Evolutionary conservation across 2,797 vertebrate species (phyloP), one percentile per base, ranked within the genome.

Genomic region (Sitta carolinensis): DNA sequence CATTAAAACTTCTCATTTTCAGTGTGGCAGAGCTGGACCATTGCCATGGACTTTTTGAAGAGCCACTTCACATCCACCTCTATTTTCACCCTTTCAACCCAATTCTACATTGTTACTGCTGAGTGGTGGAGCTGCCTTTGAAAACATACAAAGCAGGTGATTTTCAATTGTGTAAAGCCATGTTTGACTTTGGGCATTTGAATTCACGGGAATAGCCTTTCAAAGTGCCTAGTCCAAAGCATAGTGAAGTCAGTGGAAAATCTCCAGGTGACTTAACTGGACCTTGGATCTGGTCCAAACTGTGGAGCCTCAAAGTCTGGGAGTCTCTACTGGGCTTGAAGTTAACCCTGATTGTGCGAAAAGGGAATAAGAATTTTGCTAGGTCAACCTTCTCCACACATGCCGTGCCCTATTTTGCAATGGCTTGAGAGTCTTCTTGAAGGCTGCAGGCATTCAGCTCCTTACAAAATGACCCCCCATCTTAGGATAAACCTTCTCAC

Each of bases 131-230:
- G 70, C 67, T 86, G 87, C 93, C 73, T 96, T 95, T 94, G 79
- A 92, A 95, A 92, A 89, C 79, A 75, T 52, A 93, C 76, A 95
- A 94, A 94, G 87, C 90, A 93, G 94, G 92, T 96, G 87, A 88
- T 86, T 95, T 96, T 94, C 89, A 95, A 94, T 94, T 96, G 91
- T 96, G 63, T 91, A 79, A 91, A 94, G 63, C 52, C 5, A 1
- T 67, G 89, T 84, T 92, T 96, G 92, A 87, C 55, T 91, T 91
- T 9, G 78, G 57, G 76, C 76, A 50, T 87, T 69, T 84, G 59
- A 73, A 66, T 92, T 91, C 91, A 90, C 29, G 42, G 88, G 83
- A 95, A 96, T n/a, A 91, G 91, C 63, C 83, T 94, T 96, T 95
- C 91, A 86, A 91, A 90, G 20, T 11, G 76, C 89, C 61, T 78